Percentiles rank a stretch among this genome's conserved stretches.
Conservation (phyloP, 2,113 vertebrate genomes). For the Dendropsophus ebraccatus region DNA sequence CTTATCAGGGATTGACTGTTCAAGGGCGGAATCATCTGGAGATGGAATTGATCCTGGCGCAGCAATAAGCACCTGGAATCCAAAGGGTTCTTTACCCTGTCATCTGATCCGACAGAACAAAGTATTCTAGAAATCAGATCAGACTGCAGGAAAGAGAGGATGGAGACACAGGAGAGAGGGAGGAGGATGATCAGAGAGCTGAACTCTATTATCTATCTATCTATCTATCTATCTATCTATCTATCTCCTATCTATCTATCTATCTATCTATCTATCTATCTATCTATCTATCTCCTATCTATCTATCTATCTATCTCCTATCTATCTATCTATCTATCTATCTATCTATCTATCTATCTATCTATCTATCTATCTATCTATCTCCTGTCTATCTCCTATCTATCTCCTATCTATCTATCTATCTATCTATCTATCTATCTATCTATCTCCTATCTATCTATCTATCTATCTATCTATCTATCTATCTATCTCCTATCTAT, state of each 20-base stretch:
- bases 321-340: no score
- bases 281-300: no score
- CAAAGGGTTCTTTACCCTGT: neutral
- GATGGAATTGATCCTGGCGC: slow-evolving; percentile 19
- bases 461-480: no score
- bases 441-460: no score
- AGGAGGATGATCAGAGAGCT: neutral
- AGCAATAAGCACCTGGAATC: slow-evolving; percentile 25
- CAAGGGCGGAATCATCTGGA: slow-evolving; percentile 9
- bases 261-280: neutral
- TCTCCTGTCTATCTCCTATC: no score
- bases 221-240: neutral
- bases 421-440: no score
- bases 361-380: no score
- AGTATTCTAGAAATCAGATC: slow-evolving; percentile 16
- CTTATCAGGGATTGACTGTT: slow-evolving; percentile 31
- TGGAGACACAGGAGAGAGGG: neutral
- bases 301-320: no score
- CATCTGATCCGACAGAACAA: slow-evolving; percentile 9
- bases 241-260: neutral
- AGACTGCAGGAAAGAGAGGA: neutral
- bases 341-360: no score
- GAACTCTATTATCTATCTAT: neutral
- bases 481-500: no score
- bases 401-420: no score